Conservation (phyloP, 1,140 invertebrate species). For the Eufriesea mexicana region DNA sequence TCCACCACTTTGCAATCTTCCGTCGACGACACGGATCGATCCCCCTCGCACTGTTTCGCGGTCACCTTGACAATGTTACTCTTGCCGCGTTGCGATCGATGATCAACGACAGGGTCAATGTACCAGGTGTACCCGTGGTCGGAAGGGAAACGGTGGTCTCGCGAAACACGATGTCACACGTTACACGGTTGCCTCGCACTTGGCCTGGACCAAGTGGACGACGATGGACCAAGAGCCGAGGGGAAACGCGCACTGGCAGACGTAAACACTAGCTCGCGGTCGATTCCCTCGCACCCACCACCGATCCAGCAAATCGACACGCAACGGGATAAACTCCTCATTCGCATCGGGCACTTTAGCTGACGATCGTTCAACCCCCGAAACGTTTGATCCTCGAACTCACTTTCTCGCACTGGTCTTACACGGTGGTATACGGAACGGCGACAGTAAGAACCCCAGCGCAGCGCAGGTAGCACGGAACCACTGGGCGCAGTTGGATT, state of each 20-base stretch:
- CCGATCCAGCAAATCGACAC: conserved; percentile 5
- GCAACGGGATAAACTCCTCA: neutral
- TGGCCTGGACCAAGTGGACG: too few species aligned
- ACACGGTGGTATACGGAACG: conserved; percentile 1
- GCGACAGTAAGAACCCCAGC: neutral
- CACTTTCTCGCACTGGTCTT: conserved; percentile 3
- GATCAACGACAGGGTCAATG: neutral
- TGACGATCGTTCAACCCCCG: conserved; percentile 20
- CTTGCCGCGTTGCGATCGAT: neutral
- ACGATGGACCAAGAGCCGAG: neutral
- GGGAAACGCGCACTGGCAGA: conserved; percentile 15
- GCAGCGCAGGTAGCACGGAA: conserved; percentile 24
- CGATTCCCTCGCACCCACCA: conserved; percentile 16
- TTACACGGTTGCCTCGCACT: neutral
- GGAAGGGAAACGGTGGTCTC: neutral
- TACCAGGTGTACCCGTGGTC: neutral
- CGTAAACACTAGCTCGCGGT: conserved; percentile 24
- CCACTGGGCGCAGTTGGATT: conserved; percentile 51
- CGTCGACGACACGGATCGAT: neutral
- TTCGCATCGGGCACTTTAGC: conserved; percentile 16
- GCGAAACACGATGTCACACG: neutral
- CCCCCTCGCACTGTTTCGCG: conserved; percentile 2
- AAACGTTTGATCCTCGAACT: neutral
- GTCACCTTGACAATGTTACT: neutral
- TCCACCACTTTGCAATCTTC: neutral